phyloP scores from a whole-genome alignment of 2,797 vertebrate species.

The Pogonophryne albipinna region DNA sequence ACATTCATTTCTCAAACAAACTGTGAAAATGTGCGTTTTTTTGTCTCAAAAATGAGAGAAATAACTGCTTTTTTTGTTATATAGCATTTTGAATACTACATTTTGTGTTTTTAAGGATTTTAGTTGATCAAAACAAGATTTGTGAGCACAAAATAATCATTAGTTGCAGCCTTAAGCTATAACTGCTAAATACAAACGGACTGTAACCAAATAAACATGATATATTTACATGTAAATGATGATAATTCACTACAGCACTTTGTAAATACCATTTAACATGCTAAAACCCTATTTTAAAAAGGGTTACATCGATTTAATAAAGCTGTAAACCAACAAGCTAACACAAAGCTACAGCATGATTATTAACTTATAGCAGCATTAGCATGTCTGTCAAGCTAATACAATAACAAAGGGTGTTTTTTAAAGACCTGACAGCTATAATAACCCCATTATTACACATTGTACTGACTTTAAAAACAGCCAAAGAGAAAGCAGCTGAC shows the following conservation, averaged over 20 bases:
- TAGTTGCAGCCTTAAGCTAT: too few relatives aligned
- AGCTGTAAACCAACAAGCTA: not conserved
- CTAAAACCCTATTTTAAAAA: not conserved
- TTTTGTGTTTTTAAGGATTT: too few relatives aligned
- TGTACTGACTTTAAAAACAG: not conserved
- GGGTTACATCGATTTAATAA: not conserved
- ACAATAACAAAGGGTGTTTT: not conserved
- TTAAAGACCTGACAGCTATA: not conserved
- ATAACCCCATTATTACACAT: not conserved
- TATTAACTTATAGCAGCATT: not conserved
- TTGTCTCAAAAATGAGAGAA: too few relatives aligned
- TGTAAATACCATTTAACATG: not conserved
- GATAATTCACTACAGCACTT: not conserved
- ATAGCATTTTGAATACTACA: too few relatives aligned
- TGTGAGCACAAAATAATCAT: too few relatives aligned
- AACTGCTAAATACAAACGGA: not conserved
- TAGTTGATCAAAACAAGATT: too few relatives aligned
- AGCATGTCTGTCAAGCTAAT: not conserved
- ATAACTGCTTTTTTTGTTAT: too few relatives aligned
- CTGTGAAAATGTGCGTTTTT: too few relatives aligned
- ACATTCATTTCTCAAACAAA: too few relatives aligned
- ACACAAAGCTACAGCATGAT: not conserved
- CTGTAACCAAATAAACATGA: not conserved
- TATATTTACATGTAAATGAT: not conserved
- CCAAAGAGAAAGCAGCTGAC: constrained; percentile 8